These are phyloP conservation scores for Pongo pygmaeus DNA, from an alignment of 2,113 vertebrate species.

Conservation along the genomic window DNA sequence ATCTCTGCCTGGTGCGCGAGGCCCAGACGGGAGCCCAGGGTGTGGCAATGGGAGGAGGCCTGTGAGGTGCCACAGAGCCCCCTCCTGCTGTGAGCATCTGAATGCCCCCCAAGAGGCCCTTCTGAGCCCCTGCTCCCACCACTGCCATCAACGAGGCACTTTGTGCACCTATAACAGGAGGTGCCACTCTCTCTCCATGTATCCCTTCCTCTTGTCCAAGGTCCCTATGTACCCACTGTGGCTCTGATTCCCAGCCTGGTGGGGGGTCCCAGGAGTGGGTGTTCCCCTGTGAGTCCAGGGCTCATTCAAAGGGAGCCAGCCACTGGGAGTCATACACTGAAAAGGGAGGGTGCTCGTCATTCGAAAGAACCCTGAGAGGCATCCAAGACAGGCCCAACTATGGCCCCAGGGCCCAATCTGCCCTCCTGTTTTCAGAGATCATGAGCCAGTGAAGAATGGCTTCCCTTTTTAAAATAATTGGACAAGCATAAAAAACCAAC, in stretches of 20 bases:
- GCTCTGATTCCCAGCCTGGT: background rate
- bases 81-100: background rate
- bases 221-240: background rate
- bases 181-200: rapidly evolving
- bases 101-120: background rate
- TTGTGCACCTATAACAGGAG: background rate
- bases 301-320: background rate
- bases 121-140: rapidly evolving
- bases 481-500: too few species aligned
- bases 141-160: background rate
- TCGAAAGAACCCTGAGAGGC: background rate
- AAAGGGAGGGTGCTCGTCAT: background rate
- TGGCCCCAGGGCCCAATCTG: background rate
- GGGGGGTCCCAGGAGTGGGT: background rate
- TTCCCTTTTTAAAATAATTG: background rate
- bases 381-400: background rate
- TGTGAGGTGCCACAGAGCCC: background rate
- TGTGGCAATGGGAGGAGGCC: background rate
- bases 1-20: background rate
- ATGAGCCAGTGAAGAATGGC: rapidly evolving
- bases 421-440: background rate
- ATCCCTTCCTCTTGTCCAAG: rapidly evolving
- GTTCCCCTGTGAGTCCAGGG: background rate
- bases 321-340: rapidly evolving
- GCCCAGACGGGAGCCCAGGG: background rate